Evolutionary conservation across 1,140 invertebrate genomes (phyloP), one percentile per base, ranked within the genome.

Genomic region (Aphis craccivora): DNA sequence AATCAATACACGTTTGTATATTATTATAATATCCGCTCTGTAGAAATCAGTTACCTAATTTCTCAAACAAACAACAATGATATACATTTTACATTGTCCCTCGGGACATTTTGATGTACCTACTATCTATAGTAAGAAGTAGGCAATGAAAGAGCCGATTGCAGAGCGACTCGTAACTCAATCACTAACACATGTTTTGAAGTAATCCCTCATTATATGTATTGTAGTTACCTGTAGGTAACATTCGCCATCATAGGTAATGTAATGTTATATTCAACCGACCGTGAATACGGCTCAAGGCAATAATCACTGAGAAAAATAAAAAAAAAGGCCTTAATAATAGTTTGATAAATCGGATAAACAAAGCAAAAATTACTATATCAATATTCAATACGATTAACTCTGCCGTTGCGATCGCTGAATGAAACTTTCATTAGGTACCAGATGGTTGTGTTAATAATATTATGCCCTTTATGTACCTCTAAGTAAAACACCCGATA

Each of bases 381-480:
- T 48, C 48, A 14, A 18, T 48, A 48, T 18, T 48, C 48, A 51
- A 51, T 51, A 51, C 14, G 14, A 51, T 18, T 76, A 76, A n/a
- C 14, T 5, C 14, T 5, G 4, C 14, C 1, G 6, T n/a, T n/a
- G 55, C 11, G 60, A 67, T 11, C 9, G 0, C 30, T 0, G 11
- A 14, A 67, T 67, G 3, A 67, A n/a, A 14, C 11, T 5, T 14
- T 67, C 60, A 67, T 40, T 40, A 40, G 37, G 30, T 11, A 67
- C 60, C 30, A n/a, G 30, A 30, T 14, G 25, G 9, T 1, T 25
- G 23, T 55, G 23, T 55, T 55, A 25, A 55, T 67, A 67, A 14
- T 67, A 11, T 14, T 67, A 67, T n/a, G 11, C 25, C 25, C 20
- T 0, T 53, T 22, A 11, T 67, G 1, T 5, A 55, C 25, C 7